These are phyloP conservation scores for Acridotheres tristis DNA, from an alignment of 2,797 vertebrate genomes.

Conservation along the genomic window DNA sequence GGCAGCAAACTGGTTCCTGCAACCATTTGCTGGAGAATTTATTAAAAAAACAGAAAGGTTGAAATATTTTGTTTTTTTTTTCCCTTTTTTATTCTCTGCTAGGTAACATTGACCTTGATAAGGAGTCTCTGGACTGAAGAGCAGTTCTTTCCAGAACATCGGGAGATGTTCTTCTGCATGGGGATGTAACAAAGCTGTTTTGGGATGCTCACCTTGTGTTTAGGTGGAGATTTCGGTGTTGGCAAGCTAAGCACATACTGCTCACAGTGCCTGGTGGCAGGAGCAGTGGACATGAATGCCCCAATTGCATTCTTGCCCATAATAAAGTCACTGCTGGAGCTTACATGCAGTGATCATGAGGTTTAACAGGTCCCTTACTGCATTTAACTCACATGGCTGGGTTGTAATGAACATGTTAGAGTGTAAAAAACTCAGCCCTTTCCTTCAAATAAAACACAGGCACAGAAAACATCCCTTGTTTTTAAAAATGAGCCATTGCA, in stretches of 20 bases:
- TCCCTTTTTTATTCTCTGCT: background rate
- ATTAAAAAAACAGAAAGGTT: background rate
- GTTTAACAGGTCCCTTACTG: conserved; percentile 41
- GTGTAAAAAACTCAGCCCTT: conserved; percentile 1
- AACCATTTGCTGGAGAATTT: background rate
- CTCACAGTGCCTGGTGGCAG: background rate
- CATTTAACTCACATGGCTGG: background rate
- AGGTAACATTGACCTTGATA: background rate
- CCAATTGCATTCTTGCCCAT: background rate
- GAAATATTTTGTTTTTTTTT: fast-evolving
- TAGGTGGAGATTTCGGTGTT: background rate
- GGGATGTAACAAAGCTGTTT: background rate
- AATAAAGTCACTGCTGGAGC: background rate
- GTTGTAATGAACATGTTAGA: conserved; percentile 3
- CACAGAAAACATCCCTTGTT: conserved; percentile 32
- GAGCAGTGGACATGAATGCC: background rate
- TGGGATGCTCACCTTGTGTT: background rate
- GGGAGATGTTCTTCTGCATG: background rate
- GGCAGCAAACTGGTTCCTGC: background rate
- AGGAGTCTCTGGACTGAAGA: background rate
- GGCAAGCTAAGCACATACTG: fast-evolving
- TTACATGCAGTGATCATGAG: background rate
- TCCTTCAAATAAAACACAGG: background rate
- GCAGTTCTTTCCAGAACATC: no score
- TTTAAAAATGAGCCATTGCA: background rate